phyloP scores from a whole-genome alignment of 2,113 vertebrate species.

The Clarias gariepinus region DNA sequence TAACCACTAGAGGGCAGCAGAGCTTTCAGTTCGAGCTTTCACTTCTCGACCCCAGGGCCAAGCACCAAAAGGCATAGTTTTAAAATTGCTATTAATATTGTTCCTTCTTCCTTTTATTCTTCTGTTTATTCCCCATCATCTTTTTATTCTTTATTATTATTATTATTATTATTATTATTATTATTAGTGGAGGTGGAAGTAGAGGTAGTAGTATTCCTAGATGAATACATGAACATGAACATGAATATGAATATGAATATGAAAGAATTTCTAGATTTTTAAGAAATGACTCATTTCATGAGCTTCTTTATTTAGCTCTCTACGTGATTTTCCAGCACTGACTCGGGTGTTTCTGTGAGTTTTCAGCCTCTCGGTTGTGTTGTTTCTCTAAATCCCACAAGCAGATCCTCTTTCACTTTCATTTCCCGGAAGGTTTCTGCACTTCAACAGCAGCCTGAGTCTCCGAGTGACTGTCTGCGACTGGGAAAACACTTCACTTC shows the following conservation, averaged over 20 bases:
- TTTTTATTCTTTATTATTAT: neutral
- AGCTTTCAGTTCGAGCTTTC: neutral
- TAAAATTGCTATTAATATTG: neutral
- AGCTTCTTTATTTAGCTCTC: neutral
- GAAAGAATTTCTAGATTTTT: too few relatives aligned
- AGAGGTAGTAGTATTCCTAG: neutral
- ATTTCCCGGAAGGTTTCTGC: constrained; percentile 76
- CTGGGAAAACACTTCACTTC: neutral
- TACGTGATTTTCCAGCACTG: too few relatives aligned
- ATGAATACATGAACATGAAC: too few relatives aligned
- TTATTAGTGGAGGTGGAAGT: neutral
- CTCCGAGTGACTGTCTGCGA: too few relatives aligned
- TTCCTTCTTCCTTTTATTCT: neutral
- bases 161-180: neutral
- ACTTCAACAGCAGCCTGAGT: neutral
- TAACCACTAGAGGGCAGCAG: neutral
- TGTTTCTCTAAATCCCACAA: constrained; percentile 15
- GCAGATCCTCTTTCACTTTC: constrained; percentile 83
- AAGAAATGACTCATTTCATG: too few relatives aligned
- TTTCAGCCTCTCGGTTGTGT: neutral
- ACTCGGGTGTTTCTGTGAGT: neutral
- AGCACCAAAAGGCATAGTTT: neutral
- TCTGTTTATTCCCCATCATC: neutral
- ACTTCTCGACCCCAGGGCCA: too few relatives aligned
- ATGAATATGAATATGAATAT: too few relatives aligned